Evolutionary conservation across 2,113 vertebrate species (phyloP), one percentile per base, ranked within the genome.

Genomic region (Paramormyrops kingsleyae): DNA sequence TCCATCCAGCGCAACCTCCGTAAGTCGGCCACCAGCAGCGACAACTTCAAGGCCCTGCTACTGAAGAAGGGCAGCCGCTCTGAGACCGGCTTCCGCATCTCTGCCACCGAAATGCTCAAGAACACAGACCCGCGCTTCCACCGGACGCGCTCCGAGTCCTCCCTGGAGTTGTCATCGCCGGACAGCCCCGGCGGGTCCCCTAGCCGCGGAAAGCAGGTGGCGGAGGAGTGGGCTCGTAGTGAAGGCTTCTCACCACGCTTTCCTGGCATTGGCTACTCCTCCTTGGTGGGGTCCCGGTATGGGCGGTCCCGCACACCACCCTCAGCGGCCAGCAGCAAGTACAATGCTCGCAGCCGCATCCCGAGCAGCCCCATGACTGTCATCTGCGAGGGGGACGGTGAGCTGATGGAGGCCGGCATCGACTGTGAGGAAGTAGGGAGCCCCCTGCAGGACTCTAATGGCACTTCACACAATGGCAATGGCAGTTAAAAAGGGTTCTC

Each of bases 311-410:
- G 98, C 80, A 98, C 97, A 0, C 99, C 99, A 0, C 99, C 99
- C 0, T 99, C 97, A 0, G 98, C 99, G 0, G 97, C 98, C 94
- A 99, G 98, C 96, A 99, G 99, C 96, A 97, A 97, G 91, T 99
- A 99, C 93, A 98, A 96, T 24, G 91, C 97, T 21, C 97, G 99
- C 87, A 97, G 95, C 93, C 97, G 99, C 24, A 96, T 99, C 94
- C 97, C 97, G 92, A 99, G 99, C 96, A 99, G 98, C 94, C 98
- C 99, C 35, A 99, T 99, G 99, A 99, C 98, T 0, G 99, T 99
- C 86, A 99, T 99, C 93, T 97, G 98, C 0, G 99, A 99, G 92
- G 97, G 98, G 0, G 98, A 99, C 13, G 97, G 97, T 10, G 99
- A 99, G 84, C 91, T 93, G 87, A 77, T 92, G 0, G 99, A 99